Percentiles rank a stretch among this genome's conserved stretches.
These are phyloP conservation scores for Pollenia amentaria DNA, from an alignment of 2,888 invertebrate genomes.

Conservation along the genomic window DNA sequence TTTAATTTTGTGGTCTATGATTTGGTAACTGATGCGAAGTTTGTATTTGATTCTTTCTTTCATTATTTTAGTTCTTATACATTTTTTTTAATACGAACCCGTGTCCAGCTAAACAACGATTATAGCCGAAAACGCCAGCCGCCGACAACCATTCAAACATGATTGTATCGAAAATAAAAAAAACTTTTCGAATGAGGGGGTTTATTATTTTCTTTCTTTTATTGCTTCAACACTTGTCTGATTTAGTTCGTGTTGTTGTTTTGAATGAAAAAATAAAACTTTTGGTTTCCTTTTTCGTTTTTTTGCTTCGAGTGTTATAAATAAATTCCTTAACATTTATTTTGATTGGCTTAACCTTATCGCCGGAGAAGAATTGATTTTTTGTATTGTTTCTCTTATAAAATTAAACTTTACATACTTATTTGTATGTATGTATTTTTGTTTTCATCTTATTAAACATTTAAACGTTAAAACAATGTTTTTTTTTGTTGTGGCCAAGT, in stretches of 20 bases:
- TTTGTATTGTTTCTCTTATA: no score
- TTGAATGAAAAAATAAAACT: conserved; percentile 10
- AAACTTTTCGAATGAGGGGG: neutral
- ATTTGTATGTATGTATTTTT: neutral
- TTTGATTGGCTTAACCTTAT: conserved; percentile 49
- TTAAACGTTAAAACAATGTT: conserved; percentile 1
- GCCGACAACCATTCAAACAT: neutral
- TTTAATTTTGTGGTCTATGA: no score
- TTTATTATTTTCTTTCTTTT: conserved; percentile 27
- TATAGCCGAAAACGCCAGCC: neutral
- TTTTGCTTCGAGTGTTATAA: conserved; percentile 45
- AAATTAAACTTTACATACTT: no score
- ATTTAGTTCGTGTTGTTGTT: conserved; percentile 8
- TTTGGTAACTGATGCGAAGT: no score
- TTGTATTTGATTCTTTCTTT: no score
- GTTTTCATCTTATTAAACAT: conserved; percentile 19
- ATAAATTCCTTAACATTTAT: conserved; percentile 62
- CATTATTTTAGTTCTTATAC: neutral
- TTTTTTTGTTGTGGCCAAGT: neutral
- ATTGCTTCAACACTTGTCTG: conserved; percentile 60
- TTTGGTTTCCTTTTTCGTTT: neutral
- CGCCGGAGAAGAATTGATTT: conserved; percentile 14
- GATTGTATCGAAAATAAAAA: no score
- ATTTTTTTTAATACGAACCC: neutral
- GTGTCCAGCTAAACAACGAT: conserved; percentile 5